Evolutionary conservation across 1,140 invertebrate genomes (phyloP).

Genomic region (Orius insidiosus): DNA sequence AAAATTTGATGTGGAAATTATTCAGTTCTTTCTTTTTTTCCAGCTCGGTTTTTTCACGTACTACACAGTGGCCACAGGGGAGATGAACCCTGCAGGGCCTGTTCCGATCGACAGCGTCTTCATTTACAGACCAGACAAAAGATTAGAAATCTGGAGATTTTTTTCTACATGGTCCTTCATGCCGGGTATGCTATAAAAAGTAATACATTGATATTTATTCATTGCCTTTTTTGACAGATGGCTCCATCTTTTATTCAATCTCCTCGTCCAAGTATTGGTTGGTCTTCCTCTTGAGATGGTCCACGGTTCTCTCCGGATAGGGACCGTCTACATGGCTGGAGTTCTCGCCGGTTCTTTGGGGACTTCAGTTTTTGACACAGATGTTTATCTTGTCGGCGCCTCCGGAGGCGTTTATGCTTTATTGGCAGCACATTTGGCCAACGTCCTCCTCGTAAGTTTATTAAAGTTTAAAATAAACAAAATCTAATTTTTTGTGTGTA

Average conservation of each 20-base stretch:
- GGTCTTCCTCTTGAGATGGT: constrained; percentile 93
- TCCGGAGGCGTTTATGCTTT: constrained; percentile 89
- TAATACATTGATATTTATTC: background rate
- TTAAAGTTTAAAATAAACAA: background rate
- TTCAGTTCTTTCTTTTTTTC: constrained; percentile 30
- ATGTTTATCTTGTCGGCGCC: constrained; percentile 83
- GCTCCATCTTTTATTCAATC: constrained; percentile 88
- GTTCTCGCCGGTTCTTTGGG: constrained; percentile 80
- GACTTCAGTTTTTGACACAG: constrained; percentile 85
- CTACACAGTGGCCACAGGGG: constrained; percentile 64
- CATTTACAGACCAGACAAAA: constrained; percentile 82
- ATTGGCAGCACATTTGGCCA: constrained; percentile 83
- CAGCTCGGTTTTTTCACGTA: constrained; percentile 86
- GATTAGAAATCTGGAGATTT: constrained; percentile 84
- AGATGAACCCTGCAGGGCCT: constrained; percentile 69
- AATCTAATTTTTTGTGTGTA: constrained; percentile 23
- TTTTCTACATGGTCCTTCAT: constrained; percentile 85
- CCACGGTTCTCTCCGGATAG: constrained; percentile 78
- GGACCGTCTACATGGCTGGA: constrained; percentile 81
- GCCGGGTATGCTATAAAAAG: constrained; percentile 68
- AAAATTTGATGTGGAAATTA: no score
- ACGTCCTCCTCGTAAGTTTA: constrained; percentile 55
- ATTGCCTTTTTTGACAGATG: constrained; percentile 41
- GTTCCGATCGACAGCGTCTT: constrained; percentile 84
- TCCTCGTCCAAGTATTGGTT: constrained; percentile 76